A percentile compares a stretch with the other conserved stretches of the same genome.
phyloP scores from a whole-genome alignment of 2,797 vertebrate species.

The Diglossa cyanea region DNA sequence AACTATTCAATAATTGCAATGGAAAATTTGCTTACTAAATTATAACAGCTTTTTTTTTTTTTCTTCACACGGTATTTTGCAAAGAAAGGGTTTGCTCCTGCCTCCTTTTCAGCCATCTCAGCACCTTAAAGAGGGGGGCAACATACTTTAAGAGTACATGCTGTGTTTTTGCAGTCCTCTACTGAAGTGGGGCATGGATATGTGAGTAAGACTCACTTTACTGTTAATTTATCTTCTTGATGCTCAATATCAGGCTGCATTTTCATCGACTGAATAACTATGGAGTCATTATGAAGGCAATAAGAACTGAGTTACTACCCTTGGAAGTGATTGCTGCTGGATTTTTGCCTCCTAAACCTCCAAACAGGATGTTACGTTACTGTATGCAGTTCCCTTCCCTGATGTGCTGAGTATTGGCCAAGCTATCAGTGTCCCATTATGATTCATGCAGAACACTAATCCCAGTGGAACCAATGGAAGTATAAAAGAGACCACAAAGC shows the following conservation, averaged over 20 bases:
- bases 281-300: constrained; percentile 31
- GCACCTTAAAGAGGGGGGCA: background rate
- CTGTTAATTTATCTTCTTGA: constrained; percentile 48
- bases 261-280: constrained; percentile 43
- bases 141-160: background rate
- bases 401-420: constrained; percentile 13
- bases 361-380: constrained; percentile 27
- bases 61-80: constrained; percentile 35
- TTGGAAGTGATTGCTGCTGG: constrained; percentile 27
- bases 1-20: constrained; percentile 57
- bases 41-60: constrained; percentile 14
- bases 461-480: background rate
- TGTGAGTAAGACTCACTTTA: background rate
- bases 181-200: background rate
- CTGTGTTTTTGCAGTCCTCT: background rate
- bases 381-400: background rate
- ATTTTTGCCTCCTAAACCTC: constrained; percentile 25
- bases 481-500: background rate
- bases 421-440: background rate
- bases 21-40: constrained; percentile 40
- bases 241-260: constrained; percentile 34
- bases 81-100: background rate
- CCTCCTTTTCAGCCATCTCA: background rate
- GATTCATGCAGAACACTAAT: background rate
- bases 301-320: constrained; percentile 37